Conservation (phyloP, 2,797 vertebrate genomes). For the Tapera naevia region DNA sequence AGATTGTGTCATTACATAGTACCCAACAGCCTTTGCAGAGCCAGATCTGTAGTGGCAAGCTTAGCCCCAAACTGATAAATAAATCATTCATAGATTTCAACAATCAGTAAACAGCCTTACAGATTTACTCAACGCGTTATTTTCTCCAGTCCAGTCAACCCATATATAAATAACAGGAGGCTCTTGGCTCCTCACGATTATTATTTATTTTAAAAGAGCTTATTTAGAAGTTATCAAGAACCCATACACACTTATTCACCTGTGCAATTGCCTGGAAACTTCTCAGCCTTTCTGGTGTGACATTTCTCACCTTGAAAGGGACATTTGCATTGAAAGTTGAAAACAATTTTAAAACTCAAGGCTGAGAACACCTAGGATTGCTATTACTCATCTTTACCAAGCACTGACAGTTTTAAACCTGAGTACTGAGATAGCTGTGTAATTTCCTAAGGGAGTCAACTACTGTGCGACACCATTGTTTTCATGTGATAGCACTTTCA, state of each 20-base stretch:
- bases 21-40: background rate
- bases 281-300: slow-evolving; percentile 59
- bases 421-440: slow-evolving; percentile 59
- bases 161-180: background rate
- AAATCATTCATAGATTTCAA: slow-evolving; percentile 6
- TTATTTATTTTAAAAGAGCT: slow-evolving; percentile 50
- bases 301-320: slow-evolving; percentile 70
- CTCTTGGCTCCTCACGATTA: slow-evolving; percentile 1
- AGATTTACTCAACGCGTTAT: background rate
- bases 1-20: background rate
- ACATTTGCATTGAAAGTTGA: slow-evolving; percentile 72
- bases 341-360: slow-evolving; percentile 71
- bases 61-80: background rate
- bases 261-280: slow-evolving; percentile 68
- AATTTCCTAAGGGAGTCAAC: slow-evolving; percentile 66
- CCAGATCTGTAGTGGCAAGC: background rate
- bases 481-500: slow-evolving; percentile 44
- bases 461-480: slow-evolving; percentile 50
- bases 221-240: slow-evolving; percentile 57
- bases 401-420: slow-evolving; percentile 64
- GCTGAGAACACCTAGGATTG: slow-evolving; percentile 66
- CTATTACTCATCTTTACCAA: slow-evolving; percentile 69
- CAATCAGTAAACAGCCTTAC: background rate
- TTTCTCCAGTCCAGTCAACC: background rate
- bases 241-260: slow-evolving; percentile 52